Base-by-base conservation (phyloP, 2,888 invertebrate genomes). In the Platynereis dumerilii region DNA sequence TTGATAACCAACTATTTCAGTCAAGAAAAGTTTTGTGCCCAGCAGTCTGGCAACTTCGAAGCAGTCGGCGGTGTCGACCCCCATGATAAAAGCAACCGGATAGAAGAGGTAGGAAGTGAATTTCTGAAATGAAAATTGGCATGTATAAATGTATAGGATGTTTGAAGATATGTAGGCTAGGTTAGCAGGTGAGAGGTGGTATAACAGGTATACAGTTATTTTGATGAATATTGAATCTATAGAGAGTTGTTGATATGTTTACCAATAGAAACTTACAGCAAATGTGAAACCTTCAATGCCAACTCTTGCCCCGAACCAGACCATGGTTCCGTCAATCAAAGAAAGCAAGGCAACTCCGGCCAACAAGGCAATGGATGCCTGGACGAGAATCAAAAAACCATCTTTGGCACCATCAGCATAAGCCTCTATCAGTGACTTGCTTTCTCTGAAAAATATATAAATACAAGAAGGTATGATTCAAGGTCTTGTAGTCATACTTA, bases 261-360 rank as follows among this genome's bases (percentile, higher is more conserved):
- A n/a, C n/a, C n/a, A n/a, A 42, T 12, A 42, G 17, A 42, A 12
- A 17, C 42, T 42, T 48, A 48, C 48, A n/a, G 3, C 48, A n/a
- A 48, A 48, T 3, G 48, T 12, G 48, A 48, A n/a, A n/a, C 17
- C 22, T n/a, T n/a, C 48, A 48, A 65, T 15, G 3, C 65, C 60
- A 24, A 42, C 65, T n/a, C 65, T 27, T 0, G 20, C 48, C 17
- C 65, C 65, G 26, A 60, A 55, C 65, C 65, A 65, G 20, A 52
- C n/a, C 22, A 65, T 20, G 24, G 57, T 55, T 12, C 20, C 24
- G 39, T 65, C 60, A 17, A 60, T 27, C 24, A 60, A 45, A 2
- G 60, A 17, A 2, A 65, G 5, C 7, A 53, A 22, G 2, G 65
- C 60, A 7, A 54, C 48, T 28, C 60, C 60, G 27, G 65, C 54